Percentiles rank a stretch among this genome's conserved stretches.
Conservation (phyloP, 2,113 vertebrate genomes). For the Potamarius usumacintae region DNA sequence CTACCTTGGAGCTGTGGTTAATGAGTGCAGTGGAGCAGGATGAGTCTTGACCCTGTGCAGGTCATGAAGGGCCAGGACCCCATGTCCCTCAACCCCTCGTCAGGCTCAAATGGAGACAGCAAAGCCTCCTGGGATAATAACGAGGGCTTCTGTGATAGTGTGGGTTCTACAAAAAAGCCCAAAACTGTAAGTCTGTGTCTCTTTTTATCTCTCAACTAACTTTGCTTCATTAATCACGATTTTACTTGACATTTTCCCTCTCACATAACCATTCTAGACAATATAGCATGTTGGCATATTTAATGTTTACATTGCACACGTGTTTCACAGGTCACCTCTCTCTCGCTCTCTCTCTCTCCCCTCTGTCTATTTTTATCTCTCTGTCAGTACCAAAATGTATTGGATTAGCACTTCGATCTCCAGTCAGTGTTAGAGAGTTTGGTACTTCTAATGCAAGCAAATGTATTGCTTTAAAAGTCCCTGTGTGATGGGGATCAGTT, state of each 20-base stretch:
- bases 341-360: no score
- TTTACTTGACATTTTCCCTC: not conserved
- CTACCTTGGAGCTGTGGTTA: constrained; percentile 32
- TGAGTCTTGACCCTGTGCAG: constrained; percentile 74
- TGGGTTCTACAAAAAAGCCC: constrained; percentile 61
- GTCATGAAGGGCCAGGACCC: constrained; percentile 69
- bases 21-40: constrained; percentile 57
- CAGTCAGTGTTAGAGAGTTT: not conserved
- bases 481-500: not conserved
- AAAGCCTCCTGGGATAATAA: constrained; percentile 68
- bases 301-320: constrained; percentile 47
- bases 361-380: not conserved
- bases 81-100: constrained; percentile 48
- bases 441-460: not conserved
- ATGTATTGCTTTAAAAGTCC: not conserved
- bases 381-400: not conserved
- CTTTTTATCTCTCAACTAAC: not conserved
- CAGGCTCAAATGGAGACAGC: constrained; percentile 70
- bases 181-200: constrained; percentile 66
- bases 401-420: not conserved
- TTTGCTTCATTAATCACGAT: not conserved
- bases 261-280: not conserved
- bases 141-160: constrained; percentile 58
- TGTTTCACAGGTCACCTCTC: constrained; percentile 38
- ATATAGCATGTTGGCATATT: not conserved